These are phyloP conservation scores for Cynocephalus volans DNA, from an alignment of 2,113 vertebrate species.

Conservation along the genomic window DNA sequence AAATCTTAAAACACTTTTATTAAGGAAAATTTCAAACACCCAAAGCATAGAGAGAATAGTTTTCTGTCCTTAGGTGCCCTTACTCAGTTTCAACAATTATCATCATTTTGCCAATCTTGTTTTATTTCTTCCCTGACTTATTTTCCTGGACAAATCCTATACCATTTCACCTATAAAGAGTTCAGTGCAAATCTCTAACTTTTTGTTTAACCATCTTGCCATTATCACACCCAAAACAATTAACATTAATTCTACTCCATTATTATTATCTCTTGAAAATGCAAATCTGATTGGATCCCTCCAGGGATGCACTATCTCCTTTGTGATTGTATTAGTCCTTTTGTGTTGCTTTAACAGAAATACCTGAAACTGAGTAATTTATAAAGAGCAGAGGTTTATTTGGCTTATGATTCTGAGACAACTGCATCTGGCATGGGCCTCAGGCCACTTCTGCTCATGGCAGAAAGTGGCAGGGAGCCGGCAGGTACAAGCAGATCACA, in stretches of 20 bases:
- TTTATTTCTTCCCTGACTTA: background rate
- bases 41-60: background rate
- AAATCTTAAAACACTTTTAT: slow-evolving; percentile 39
- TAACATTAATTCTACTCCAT: background rate
- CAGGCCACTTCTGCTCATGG: no score
- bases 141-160: background rate
- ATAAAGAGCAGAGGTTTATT: no score
- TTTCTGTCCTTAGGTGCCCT: background rate
- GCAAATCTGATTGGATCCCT: background rate
- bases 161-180: background rate
- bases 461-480: no score
- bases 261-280: background rate
- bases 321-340: no score
- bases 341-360: no score
- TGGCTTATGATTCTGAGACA: no score
- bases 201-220: background rate
- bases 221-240: background rate
- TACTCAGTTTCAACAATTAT: background rate
- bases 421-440: no score
- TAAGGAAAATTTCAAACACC: slow-evolving; percentile 37
- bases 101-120: background rate
- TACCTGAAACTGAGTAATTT: no score
- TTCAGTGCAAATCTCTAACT: background rate
- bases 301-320: background rate
- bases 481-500: no score